Conservation (phyloP, 2,888 invertebrate species). For the Watsonalla binaria region DNA sequence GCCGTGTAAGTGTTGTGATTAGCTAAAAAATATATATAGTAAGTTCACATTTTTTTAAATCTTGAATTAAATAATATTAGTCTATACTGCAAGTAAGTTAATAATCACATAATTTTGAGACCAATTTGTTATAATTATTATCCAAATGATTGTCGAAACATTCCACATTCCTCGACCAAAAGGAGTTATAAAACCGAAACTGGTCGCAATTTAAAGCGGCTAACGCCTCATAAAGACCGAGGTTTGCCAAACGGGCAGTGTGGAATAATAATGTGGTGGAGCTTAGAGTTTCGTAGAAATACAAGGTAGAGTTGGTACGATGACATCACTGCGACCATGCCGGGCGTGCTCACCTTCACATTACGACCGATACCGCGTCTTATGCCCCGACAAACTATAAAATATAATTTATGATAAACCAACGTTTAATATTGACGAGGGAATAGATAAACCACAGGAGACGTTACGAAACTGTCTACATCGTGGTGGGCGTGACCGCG, state of each 20-base stretch:
- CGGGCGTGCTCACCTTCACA: slow-evolving; percentile 57
- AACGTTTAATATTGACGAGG: neutral
- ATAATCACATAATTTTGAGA: neutral
- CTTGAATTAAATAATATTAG: too few relatives aligned
- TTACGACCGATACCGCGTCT: slow-evolving; percentile 24
- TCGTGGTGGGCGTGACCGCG: slow-evolving; percentile 27
- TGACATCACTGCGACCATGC: slow-evolving; percentile 60
- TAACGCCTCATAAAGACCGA: slow-evolving; percentile 47
- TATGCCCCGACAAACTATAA: slow-evolving; percentile 15
- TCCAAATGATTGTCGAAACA: slow-evolving; percentile 14
- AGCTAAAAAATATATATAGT: too few relatives aligned
- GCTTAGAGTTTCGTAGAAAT: slow-evolving; percentile 65
- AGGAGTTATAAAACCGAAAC: slow-evolving; percentile 51
- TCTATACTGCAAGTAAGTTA: too few relatives aligned
- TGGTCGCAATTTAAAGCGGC: slow-evolving; percentile 45
- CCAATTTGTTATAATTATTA: neutral
- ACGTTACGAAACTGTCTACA: slow-evolving; percentile 17
- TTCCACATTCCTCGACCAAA: slow-evolving; percentile 27
- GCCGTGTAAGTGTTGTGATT: slow-evolving; percentile 40
- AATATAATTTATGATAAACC: neutral
- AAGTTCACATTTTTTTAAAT: too few relatives aligned
- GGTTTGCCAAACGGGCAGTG: slow-evolving; percentile 44
- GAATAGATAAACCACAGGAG: neutral
- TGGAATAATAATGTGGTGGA: slow-evolving; percentile 62
- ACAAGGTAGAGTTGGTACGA: slow-evolving; percentile 49